Percentiles rank a stretch among this genome's conserved stretches.
These are phyloP conservation scores for Phenacoccus solenopsis DNA, from an alignment of 1,140 invertebrate genomes.

Conservation along the genomic window DNA sequence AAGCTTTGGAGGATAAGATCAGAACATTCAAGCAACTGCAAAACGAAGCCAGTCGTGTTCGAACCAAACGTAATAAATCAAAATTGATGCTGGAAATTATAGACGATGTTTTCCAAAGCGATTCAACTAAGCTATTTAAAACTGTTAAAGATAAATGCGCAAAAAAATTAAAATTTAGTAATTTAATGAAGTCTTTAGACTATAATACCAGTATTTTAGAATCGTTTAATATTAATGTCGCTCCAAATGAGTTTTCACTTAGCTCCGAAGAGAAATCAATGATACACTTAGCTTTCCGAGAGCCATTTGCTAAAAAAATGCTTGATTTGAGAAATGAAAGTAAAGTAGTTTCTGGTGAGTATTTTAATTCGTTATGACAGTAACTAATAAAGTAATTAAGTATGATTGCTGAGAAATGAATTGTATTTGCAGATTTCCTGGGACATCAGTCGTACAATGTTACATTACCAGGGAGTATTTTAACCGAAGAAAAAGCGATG, in stretches of 20 bases:
- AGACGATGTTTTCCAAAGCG: not conserved
- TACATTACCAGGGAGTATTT: not conserved
- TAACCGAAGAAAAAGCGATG: not conserved
- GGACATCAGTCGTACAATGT: not conserved
- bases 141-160: not conserved
- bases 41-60: not conserved
- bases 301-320: not conserved
- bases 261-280: not conserved
- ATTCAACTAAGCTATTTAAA: not conserved
- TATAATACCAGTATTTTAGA: not conserved
- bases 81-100: not conserved
- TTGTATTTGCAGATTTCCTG: not conserved
- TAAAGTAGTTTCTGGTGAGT: not conserved
- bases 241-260: not conserved
- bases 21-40: not conserved
- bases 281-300: not conserved
- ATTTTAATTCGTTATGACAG: not conserved
- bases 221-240: not conserved
- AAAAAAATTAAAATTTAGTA: not conserved
- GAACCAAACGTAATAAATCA: not conserved
- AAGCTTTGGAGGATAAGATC: not conserved
- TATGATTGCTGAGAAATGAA: not conserved
- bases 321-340: not conserved
- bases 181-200: not conserved
- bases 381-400: no score